Conservation (phyloP, 2,888 invertebrate genomes). For the Clistopyga incitator region DNA sequence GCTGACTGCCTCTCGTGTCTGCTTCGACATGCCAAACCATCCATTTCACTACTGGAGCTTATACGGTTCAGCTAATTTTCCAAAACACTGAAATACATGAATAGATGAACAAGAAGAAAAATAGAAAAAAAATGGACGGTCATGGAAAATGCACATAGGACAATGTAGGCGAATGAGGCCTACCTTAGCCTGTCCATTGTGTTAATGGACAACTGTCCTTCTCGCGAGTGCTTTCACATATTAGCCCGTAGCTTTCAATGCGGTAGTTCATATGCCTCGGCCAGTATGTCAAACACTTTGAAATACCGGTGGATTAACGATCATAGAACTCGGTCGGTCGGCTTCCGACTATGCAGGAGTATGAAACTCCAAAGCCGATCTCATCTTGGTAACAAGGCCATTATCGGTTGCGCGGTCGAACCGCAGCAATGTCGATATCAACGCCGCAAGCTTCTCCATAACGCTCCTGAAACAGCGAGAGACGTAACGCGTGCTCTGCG, state of each 20-base stretch:
- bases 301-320: constrained; percentile 34
- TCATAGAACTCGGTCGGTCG: constrained; percentile 7
- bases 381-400: constrained; percentile 56
- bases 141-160: no score
- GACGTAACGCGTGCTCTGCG: constrained; percentile 13
- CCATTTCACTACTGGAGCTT: no score
- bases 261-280: constrained; percentile 7
- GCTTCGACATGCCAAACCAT: no score
- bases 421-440: constrained; percentile 49
- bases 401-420: constrained; percentile 44
- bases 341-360: neutral
- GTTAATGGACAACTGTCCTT: neutral
- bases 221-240: neutral
- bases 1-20: no score
- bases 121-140: no score
- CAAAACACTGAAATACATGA: no score
- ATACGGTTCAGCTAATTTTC: no score
- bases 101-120: no score
- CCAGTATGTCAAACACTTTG: constrained; percentile 39
- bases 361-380: constrained; percentile 27
- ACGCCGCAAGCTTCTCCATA: constrained; percentile 54
- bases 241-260: neutral
- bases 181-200: neutral
- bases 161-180: neutral
- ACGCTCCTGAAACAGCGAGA: constrained; percentile 24